A percentile compares a stretch with the other conserved stretches of the same genome.
phyloP scores from a whole-genome alignment of 2,888 invertebrate species.

The Archips xylosteana region DNA sequence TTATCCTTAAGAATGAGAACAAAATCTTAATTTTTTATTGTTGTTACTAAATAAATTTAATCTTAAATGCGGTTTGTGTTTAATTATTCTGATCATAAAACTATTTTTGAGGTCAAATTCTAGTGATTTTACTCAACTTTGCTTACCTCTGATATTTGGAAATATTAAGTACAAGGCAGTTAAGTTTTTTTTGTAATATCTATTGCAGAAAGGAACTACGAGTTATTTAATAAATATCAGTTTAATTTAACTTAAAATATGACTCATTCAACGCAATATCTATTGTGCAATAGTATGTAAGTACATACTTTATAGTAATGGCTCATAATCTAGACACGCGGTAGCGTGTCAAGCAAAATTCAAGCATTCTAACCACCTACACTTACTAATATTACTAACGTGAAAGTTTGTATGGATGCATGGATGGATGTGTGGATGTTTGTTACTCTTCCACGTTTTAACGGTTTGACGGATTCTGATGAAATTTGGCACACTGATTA shows the following conservation, averaged over 20 bases:
- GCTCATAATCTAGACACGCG: too few species aligned
- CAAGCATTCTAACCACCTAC: too few species aligned
- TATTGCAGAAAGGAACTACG: not conserved
- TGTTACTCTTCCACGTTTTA: too few species aligned
- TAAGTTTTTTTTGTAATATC: not conserved
- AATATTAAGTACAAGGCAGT: slow-evolving; percentile 1
- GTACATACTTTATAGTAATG: too few species aligned
- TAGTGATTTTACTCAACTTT: slow-evolving; percentile 6
- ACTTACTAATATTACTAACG: too few species aligned
- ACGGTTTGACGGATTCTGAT: too few species aligned
- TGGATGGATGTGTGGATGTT: too few species aligned
- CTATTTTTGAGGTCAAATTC: slow-evolving; percentile 18
- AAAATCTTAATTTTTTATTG: slow-evolving; percentile 6
- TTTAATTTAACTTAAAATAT: not conserved
- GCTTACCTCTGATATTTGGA: not conserved
- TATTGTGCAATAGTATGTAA: too few species aligned
- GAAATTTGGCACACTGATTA: too few species aligned
- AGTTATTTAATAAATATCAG: not conserved
- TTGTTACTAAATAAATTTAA: slow-evolving; percentile 9
- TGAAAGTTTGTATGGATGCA: too few species aligned
- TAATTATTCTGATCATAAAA: slow-evolving; percentile 24
- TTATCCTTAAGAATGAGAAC: slow-evolving; percentile 9
- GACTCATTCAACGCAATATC: too few species aligned
- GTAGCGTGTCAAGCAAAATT: too few species aligned
- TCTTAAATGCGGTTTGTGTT: slow-evolving; percentile 23